Evolutionary conservation across 2,888 invertebrate genomes (phyloP).

Genomic region (Callyntrura sp.): DNA sequence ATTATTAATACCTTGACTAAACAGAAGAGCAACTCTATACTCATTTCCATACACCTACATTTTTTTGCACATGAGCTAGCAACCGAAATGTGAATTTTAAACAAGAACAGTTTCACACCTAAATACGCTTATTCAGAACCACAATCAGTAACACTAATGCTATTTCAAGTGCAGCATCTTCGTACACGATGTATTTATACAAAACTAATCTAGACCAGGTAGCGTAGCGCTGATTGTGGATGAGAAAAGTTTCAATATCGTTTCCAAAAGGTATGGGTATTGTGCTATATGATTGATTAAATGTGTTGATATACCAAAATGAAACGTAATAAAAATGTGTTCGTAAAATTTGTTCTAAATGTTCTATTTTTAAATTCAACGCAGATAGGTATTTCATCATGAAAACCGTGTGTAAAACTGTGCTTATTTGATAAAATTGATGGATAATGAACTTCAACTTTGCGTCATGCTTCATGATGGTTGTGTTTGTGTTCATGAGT

Average conservation of each 20-base stretch:
- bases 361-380: too few species aligned
- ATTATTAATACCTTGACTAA: conserved; percentile 29
- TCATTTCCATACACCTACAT: background rate
- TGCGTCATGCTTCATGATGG: too few species aligned
- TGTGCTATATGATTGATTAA: background rate
- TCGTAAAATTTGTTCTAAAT: conserved; percentile 5
- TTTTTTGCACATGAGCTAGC: background rate
- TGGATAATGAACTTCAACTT: conserved; percentile 21
- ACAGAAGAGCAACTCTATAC: background rate
- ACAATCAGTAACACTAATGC: background rate
- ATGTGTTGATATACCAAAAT: conserved; percentile 7
- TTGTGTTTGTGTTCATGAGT: too few species aligned
- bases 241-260: conserved; percentile 56
- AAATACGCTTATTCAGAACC: too few species aligned
- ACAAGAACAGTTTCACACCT: background rate
- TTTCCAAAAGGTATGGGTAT: conserved; percentile 13
- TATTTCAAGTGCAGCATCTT: conserved; percentile 11
- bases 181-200: background rate
- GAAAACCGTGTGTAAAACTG: background rate
- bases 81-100: conserved; percentile 12
- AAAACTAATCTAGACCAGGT: too few species aligned
- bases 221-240: background rate
- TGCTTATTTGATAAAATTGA: conserved; percentile 5
- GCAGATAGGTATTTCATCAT: background rate
- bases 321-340: background rate